Conservation (phyloP, 2,113 vertebrate species). For the Strix uralensis region DNA sequence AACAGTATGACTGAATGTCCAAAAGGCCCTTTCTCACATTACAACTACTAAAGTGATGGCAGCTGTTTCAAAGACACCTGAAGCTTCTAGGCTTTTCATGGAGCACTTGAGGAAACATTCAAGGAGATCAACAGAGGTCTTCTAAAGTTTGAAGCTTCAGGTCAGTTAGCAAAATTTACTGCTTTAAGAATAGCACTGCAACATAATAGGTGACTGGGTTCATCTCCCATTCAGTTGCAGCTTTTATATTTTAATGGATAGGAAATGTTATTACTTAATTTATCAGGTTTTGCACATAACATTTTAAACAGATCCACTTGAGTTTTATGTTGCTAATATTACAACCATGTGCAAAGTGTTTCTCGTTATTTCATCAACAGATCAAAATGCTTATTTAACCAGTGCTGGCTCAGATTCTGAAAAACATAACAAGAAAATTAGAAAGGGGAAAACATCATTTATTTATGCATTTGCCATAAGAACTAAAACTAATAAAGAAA, state of each 20-base stretch:
- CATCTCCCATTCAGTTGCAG: background rate
- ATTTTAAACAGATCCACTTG: background rate
- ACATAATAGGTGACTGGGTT: background rate
- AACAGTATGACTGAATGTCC: background rate
- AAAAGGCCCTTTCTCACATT: background rate
- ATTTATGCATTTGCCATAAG: background rate
- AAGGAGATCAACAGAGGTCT: background rate
- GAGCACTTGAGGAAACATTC: background rate
- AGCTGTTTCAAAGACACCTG: accelerated
- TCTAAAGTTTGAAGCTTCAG: background rate
- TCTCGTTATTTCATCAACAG: background rate
- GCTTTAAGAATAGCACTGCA: background rate
- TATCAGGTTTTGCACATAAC: background rate
- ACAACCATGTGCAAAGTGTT: background rate
- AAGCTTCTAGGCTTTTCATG: background rate
- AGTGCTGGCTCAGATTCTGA: background rate
- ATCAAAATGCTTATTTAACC: background rate
- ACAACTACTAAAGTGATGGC: background rate
- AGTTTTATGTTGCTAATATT: background rate
- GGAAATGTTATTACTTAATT: background rate
- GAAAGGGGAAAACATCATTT: background rate
- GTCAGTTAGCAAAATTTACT: background rate
- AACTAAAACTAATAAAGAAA: background rate
- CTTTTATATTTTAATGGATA: background rate
- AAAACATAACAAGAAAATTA: background rate